phyloP scores from a whole-genome alignment of 2,113 vertebrate species.

The Tragelaphus imberbis region DNA sequence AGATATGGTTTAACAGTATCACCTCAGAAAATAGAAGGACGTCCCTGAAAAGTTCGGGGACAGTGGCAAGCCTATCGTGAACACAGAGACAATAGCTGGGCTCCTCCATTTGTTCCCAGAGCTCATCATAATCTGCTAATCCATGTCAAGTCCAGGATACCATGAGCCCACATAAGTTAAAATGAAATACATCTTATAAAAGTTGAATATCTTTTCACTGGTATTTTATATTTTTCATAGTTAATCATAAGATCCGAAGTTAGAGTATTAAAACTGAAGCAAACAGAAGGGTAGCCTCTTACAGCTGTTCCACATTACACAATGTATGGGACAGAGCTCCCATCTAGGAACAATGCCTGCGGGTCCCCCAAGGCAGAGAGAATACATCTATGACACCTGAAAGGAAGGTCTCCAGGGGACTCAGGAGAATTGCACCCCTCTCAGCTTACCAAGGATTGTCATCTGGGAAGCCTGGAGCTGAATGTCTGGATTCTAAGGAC shows the following conservation, averaged over 20 bases:
- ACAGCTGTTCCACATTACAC: background rate
- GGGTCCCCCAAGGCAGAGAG: background rate
- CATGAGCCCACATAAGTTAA: background rate
- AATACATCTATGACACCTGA: background rate
- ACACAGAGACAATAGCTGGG: background rate
- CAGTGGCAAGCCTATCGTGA: background rate
- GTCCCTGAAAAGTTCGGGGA: background rate
- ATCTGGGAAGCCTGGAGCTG: background rate
- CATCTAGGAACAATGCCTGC: background rate
- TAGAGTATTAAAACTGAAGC: conserved; percentile 16
- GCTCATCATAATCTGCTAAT: background rate
- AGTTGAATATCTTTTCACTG: background rate
- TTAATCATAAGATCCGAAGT: background rate
- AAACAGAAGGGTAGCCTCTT: background rate
- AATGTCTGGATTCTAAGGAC: background rate
- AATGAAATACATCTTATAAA: conserved; percentile 3
- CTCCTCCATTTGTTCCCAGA: background rate
- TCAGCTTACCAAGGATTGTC: background rate
- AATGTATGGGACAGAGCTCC: background rate
- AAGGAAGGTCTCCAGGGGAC: background rate
- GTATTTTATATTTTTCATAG: background rate
- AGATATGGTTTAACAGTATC: background rate
- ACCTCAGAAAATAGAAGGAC: background rate
- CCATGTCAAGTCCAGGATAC: background rate
- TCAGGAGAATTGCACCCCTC: background rate